Evolutionary conservation across 2,113 vertebrate genomes (phyloP), one percentile per base, ranked within the genome.

Genomic region (Micronycteris hirsuta): DNA sequence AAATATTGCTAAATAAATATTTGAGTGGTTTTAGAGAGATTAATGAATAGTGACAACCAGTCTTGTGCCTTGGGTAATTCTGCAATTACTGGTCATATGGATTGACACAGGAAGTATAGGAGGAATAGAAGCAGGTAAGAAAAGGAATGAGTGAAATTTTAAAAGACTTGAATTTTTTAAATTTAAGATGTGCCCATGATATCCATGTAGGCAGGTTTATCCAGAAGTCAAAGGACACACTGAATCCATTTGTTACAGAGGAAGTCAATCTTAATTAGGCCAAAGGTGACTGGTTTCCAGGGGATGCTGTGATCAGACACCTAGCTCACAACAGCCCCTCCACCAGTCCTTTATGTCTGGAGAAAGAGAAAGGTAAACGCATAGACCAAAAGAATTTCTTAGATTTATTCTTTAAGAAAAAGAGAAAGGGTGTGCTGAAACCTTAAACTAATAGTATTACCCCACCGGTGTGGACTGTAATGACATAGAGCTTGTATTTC

Each of bases 31-130:
- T 65, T 76, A 52, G 7, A 63, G 58, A 68, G 31, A 19, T 26
- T 19, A 41, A 24, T 41, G 26, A 41, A 36, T 49, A 26, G 8
- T 1, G 2, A 63, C 33, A 20, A 1, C 10, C 16, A 36, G 15
- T 31, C 56, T 70, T 49, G 12, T 28, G 43, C 1, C 24, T 82
- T 82, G 20, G 63, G 22, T 31, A n/a, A 47, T 56, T 28, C 17
- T 77, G 3, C 41, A 71, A 19, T 47, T 61, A 20, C 31, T 92
- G 26, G 78, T 67, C 7, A 43, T 65, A 77, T 10, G 49, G 12
- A 47, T 0, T 1, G 26, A 61, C n/a, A 8, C 2, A 54, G 22
- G 15, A 52, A 19, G 11, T 3, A 24, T 5, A 61, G n/a, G 7
- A 76, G 19, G 4, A 20, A 22, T 8, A 33, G 16, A 15, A 65